Percentiles rank a stretch among this genome's conserved stretches.
These are phyloP conservation scores for Drosophila navojoa DNA, from an alignment of 1,140 invertebrate genomes.

Conservation along the genomic window DNA sequence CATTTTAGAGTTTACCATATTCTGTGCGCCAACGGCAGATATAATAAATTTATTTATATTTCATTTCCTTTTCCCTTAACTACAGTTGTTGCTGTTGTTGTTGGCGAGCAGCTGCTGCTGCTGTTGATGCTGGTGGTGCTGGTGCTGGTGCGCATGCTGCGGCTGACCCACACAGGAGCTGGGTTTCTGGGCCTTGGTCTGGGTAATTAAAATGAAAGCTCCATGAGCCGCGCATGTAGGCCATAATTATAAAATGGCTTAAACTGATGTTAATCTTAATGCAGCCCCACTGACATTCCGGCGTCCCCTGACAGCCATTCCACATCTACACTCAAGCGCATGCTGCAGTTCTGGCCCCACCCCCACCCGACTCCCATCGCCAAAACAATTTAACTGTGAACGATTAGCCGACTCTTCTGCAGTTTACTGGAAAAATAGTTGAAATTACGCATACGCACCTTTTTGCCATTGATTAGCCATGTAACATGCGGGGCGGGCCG, in stretches of 20 bases:
- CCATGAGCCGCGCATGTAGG: slow-evolving; percentile 61
- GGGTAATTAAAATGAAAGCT: slow-evolving; percentile 77
- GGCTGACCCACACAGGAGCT: not conserved
- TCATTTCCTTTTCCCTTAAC: slow-evolving; percentile 59
- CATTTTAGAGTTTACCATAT: slow-evolving; percentile 77
- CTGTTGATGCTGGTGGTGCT: slow-evolving; percentile 32
- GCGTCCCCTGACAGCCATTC: slow-evolving; percentile 62
- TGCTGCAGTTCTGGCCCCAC: not conserved
- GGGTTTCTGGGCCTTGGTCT: slow-evolving; percentile 17
- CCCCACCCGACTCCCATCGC: not conserved
- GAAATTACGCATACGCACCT: slow-evolving; percentile 86
- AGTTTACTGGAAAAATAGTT: not conserved
- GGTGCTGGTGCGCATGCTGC: not conserved
- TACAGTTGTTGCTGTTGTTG: slow-evolving; percentile 4
- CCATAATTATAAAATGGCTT: slow-evolving; percentile 81
- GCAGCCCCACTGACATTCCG: slow-evolving; percentile 41
- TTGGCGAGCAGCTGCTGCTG: slow-evolving; percentile 22
- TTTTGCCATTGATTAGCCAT: slow-evolving; percentile 92
- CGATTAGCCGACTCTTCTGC: slow-evolving; percentile 10
- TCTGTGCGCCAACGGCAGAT: slow-evolving; percentile 57
- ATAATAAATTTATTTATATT: slow-evolving; percentile 83
- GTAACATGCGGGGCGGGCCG: slow-evolving; percentile 91
- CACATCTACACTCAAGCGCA: slow-evolving; percentile 1
- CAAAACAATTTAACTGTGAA: slow-evolving; percentile 18
- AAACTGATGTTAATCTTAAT: slow-evolving; percentile 78